Base-by-base conservation (phyloP, 1,140 invertebrate species). In the Gryon sp. region DNA sequence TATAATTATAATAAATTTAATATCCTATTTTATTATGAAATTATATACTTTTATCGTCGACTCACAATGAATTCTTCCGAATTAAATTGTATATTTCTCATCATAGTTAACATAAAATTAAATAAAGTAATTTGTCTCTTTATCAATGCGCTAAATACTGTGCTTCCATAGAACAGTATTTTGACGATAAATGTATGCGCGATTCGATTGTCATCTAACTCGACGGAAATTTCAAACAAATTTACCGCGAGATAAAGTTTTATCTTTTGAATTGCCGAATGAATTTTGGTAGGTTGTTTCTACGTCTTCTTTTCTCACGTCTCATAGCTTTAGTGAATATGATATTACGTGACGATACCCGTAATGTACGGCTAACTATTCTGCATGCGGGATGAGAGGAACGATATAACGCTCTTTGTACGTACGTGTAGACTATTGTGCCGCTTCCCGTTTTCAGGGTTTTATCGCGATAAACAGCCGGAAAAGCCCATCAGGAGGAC, bases 391-490 rank as follows among this genome's bases (percentile, higher is more conserved):
- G 30, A 76, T 57, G 57, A 68, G 36, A 68, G 40, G 22, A 60
- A 53, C 63, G 53, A 62, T 73, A 70, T 60, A 68, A 62, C 43
- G 53, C 66, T 72, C 52, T 72, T 75, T 79, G 72, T 79, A 68
- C 60, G 34, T 66, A 79, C 65, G 72, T 48, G 48, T 55, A 70
- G 70, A 66, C 77, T 63, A 79, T 79, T 76, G 72, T 79, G 50
- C 66, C 53, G 76, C 72, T 74, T 79, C 77, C 77, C 72, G 72
- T 76, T 79, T 79, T 57, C 66, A 72, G 72, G 45, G 72, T 62
- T 76, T 68, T 79, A 76, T 72, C 70, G 62, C 72, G 65, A 79
- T 75, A 76, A 79, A 76, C 72, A 76, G 65, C 72, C 72, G 72
- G 77, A 79, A 76, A 76, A 76, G 66, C 72, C 72, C 66, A 79